Evolutionary conservation across 2,113 vertebrate species (phyloP), one percentile per base, ranked within the genome.

Genomic region (Marmota flaviventris): DNA sequence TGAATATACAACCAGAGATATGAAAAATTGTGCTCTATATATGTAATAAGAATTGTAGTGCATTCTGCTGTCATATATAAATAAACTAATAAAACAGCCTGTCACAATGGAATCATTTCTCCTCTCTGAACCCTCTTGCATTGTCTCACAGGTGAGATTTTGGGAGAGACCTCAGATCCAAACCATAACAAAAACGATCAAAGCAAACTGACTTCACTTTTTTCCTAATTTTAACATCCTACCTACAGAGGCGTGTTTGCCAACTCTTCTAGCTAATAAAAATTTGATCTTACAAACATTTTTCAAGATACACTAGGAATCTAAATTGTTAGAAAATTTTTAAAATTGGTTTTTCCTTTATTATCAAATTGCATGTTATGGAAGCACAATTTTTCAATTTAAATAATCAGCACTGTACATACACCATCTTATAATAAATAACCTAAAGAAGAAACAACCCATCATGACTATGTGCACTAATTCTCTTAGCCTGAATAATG

Each of bases 401-500:
- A 96, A 92, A 8, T 79, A 87, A 73, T 93, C 89, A 91, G 29
- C 88, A 92, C 87, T 97, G 37, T 70, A 96, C 98, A 90, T 8
- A 72, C 53, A 89, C 48, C 61, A 73, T 96, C 92, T 97, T 95
- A 78, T 37, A 96, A 95, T 61, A 39, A 97, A 27, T 89, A 96
- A 61, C 16, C 22, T 88, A 70, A 85, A 63, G 88, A 88, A 92
- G 39, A 97, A 89, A 67, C 87, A 94, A 83, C 82, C 69, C 29
- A 78, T 34, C 58, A 42, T 34, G 77, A 77, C 63, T 48, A 25
- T 85, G 85, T 27, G 25, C 13, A 5, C 65, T 53, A 93, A 93
- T 91, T 97, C 85, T 86, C 53, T 93, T 34, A 96, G 22, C 63
- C 39, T 95, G 72, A 96, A 63, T 96, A 98, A 94, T 63, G 37